Evolutionary conservation across 2,113 vertebrate genomes (phyloP).

Genomic region (Daphoenositta chrysoptera): DNA sequence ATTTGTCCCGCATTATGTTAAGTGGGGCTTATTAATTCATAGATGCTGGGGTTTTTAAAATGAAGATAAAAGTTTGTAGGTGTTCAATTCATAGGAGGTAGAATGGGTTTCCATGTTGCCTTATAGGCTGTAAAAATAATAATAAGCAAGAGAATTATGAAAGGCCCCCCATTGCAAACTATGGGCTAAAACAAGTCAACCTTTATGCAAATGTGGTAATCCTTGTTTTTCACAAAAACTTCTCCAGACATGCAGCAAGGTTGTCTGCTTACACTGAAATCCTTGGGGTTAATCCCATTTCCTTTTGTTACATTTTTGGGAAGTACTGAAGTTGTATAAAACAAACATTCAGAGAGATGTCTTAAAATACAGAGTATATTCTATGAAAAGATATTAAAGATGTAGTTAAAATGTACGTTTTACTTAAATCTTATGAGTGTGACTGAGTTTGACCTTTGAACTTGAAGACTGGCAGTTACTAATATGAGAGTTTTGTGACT

Average conservation of each 20-base stretch:
- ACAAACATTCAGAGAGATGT: rapidly evolving
- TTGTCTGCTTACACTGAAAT: not conserved
- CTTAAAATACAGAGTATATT: not conserved
- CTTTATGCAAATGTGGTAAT: not conserved
- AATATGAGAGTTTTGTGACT: not conserved
- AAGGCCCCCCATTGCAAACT: not conserved
- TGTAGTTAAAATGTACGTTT: not conserved
- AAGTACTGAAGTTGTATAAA: not conserved
- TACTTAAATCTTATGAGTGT: not conserved
- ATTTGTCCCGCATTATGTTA: not conserved
- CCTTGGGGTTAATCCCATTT: not conserved
- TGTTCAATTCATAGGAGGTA: not conserved
- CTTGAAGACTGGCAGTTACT: not conserved
- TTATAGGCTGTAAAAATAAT: not conserved
- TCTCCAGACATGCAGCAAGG: not conserved
- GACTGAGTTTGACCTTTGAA: not conserved
- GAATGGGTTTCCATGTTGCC: not conserved
- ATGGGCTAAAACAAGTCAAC: not conserved
- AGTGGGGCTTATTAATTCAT: not conserved
- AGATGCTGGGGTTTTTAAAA: not conserved
- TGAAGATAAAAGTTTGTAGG: not conserved
- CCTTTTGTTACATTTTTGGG: not conserved
- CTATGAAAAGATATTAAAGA: not conserved
- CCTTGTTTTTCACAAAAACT: not conserved
- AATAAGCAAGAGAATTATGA: not conserved